Percentiles rank a stretch among this genome's conserved stretches.
Evolutionary conservation across 2,888 invertebrate genomes (phyloP).

Genomic region (Pyrochroa serraticornis): DNA sequence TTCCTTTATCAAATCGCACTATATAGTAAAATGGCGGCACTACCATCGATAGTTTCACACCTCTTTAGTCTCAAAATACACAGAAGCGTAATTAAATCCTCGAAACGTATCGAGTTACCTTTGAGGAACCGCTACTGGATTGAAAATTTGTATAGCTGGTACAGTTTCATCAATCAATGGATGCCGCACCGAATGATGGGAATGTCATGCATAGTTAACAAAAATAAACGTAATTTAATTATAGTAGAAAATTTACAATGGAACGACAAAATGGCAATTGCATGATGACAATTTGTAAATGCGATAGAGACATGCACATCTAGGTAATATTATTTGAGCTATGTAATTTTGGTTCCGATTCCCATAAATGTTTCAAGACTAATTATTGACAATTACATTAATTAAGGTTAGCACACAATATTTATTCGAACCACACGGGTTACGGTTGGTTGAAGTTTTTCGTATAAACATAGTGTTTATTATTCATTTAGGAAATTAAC

Average conservation of each 20-base stretch:
- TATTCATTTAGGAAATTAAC: conserved; percentile 40
- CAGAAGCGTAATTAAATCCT: background rate
- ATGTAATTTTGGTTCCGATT: conserved; percentile 48
- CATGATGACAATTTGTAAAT: conserved; percentile 43
- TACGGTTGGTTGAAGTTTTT: conserved; percentile 41
- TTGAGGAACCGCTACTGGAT: background rate
- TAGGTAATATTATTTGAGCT: conserved; percentile 47
- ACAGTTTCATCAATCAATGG: no score
- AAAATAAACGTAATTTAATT: conserved; percentile 35
- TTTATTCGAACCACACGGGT: conserved; percentile 43
- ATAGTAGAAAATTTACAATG: conserved; percentile 36
- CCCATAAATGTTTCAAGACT: conserved; percentile 50
- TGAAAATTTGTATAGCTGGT: background rate
- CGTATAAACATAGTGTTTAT: conserved; percentile 42
- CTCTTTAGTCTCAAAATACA: no score
- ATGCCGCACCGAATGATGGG: background rate
- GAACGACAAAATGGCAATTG: conserved; percentile 45
- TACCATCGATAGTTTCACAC: no score
- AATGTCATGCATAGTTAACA: conserved; percentile 30
- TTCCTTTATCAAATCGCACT: no score
- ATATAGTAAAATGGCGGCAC: no score
- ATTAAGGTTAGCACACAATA: conserved; percentile 40
- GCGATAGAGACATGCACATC: conserved; percentile 51
- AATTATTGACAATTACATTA: conserved; percentile 45
- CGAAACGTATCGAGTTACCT: background rate